Percentiles rank a stretch among this genome's conserved stretches.
Evolutionary conservation across 1,140 invertebrate genomes (phyloP).

Genomic region (Brachionus manjavacas): DNA sequence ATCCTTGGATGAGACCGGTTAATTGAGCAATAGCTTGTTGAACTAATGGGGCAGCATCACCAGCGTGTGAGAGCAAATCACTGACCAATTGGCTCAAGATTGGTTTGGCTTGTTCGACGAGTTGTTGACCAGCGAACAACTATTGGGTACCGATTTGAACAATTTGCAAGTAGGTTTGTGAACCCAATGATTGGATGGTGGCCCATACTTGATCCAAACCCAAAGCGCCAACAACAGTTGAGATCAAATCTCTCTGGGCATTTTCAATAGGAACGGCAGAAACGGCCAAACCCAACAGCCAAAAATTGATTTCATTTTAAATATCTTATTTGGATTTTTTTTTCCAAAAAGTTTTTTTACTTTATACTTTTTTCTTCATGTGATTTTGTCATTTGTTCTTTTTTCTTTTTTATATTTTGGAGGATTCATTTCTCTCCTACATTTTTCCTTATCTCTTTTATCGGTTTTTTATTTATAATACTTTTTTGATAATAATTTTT

Average conservation of each 20-base stretch:
- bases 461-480: no score
- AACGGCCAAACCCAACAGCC: neutral
- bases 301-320: neutral
- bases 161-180: neutral
- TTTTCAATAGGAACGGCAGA: neutral
- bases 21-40: neutral
- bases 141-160: neutral
- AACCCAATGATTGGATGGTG: neutral
- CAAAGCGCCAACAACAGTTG: neutral
- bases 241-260: neutral
- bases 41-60: neutral
- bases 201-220: neutral
- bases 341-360: no score
- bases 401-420: no score
- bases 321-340: no score
- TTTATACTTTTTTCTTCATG: no score
- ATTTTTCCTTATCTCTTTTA: no score
- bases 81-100: slow-evolving; percentile 9
- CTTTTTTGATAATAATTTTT: no score
- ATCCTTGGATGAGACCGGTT: neutral
- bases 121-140: slow-evolving; percentile 23
- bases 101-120: neutral
- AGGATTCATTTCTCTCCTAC: no score
- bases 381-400: no score
- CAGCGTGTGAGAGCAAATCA: slow-evolving; percentile 1